A percentile compares a stretch with the other conserved stretches of the same genome.
Evolutionary conservation across 2,888 invertebrate genomes (phyloP).

Genomic region (Idaea biselata): DNA sequence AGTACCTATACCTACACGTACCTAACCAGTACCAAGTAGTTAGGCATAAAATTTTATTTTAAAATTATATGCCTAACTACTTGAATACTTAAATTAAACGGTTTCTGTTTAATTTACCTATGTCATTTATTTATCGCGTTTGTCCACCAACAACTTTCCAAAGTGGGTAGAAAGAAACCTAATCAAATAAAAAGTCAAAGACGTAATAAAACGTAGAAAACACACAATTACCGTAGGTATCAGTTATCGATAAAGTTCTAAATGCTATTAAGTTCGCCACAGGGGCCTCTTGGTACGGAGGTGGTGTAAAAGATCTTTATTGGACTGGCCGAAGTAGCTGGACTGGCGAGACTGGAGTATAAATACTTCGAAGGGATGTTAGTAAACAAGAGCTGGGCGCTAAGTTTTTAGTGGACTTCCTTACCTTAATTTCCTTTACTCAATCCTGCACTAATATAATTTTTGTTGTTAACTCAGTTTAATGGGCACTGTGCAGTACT

Average conservation of each 20-base stretch:
- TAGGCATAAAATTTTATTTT: too few species aligned
- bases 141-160: not conserved
- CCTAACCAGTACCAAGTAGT: too few species aligned
- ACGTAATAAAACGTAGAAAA: slow-evolving; percentile 14
- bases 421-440: too few species aligned
- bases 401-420: too few species aligned
- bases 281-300: slow-evolving; percentile 27
- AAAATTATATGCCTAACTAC: too few species aligned
- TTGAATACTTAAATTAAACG: too few species aligned
- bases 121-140: not conserved
- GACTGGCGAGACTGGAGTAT: slow-evolving; percentile 39
- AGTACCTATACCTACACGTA: too few species aligned
- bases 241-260: slow-evolving; percentile 24
- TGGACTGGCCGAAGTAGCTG: slow-evolving; percentile 22
- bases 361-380: slow-evolving; percentile 28
- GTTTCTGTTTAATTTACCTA: too few species aligned
- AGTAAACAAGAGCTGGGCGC: not conserved
- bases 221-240: slow-evolving; percentile 22
- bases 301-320: slow-evolving; percentile 29
- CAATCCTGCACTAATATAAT: too few species aligned
- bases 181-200: slow-evolving; percentile 16
- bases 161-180: not conserved
- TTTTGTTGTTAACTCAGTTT: too few species aligned
- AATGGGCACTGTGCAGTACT: too few species aligned
- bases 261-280: slow-evolving; percentile 25